Evolutionary conservation across 2,888 invertebrate species (phyloP).

Genomic region (Shargacucullia verbasci): DNA sequence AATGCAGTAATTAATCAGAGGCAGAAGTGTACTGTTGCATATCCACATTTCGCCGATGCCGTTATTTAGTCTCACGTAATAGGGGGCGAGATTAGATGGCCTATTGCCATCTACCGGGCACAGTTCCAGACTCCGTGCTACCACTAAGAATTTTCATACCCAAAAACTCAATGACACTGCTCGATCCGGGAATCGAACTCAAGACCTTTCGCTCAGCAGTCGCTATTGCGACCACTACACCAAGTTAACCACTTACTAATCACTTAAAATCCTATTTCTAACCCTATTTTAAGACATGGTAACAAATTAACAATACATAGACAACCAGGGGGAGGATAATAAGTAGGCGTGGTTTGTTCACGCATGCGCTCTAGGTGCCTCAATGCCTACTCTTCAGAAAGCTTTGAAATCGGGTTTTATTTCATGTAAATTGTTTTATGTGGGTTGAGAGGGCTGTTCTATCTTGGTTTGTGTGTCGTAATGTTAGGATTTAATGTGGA

Average conservation of each 20-base stretch:
- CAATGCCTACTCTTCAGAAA: background rate
- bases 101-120: no score
- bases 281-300: slow-evolving; percentile 25
- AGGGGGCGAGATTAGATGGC: no score
- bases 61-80: no score
- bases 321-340: slow-evolving; percentile 21
- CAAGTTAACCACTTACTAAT: background rate
- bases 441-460: background rate
- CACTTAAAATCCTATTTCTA: background rate
- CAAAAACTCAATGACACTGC: no score
- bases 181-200: no score
- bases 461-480: background rate
- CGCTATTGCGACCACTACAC: no score
- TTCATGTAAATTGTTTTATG: slow-evolving; percentile 17
- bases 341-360: slow-evolving; percentile 25
- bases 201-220: no score
- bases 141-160: no score
- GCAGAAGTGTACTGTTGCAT: no score
- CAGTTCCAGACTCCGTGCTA: no score
- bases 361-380: slow-evolving; percentile 23
- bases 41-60: no score
- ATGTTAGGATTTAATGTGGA: background rate
- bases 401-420: slow-evolving; percentile 9
- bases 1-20: no score
- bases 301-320: slow-evolving; percentile 28